Evolutionary conservation across 2,888 invertebrate genomes (phyloP).

Genomic region (Drosophila buzzatii): DNA sequence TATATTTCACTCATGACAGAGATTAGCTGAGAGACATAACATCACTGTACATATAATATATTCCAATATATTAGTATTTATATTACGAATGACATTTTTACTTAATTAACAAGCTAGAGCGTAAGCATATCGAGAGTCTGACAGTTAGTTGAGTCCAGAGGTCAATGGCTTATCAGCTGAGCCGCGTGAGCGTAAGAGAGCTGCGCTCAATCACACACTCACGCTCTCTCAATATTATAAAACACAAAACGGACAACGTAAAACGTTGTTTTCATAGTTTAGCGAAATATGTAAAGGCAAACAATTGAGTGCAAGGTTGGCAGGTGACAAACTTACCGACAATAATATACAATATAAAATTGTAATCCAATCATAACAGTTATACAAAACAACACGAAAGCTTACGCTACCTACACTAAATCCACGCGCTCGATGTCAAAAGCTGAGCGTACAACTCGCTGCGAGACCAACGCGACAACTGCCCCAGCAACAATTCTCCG

Average conservation of each 20-base stretch:
- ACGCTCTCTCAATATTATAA: slow-evolving; percentile 6
- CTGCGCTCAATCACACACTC: neutral
- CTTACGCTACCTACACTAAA: slow-evolving; percentile 18
- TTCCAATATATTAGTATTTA: neutral
- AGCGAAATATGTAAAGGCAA: slow-evolving; percentile 13
- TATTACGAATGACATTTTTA: neutral
- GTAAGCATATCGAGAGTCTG: slow-evolving; percentile 21
- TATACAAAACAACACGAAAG: slow-evolving; percentile 15
- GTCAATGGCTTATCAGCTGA: slow-evolving; percentile 73
- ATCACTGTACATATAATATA: slow-evolving; percentile 12
- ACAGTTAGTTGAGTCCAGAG: slow-evolving; percentile 43
- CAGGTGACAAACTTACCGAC: slow-evolving; percentile 37
- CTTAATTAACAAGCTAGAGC: slow-evolving; percentile 5
- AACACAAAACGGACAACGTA: neutral
- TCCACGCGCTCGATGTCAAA: slow-evolving; percentile 55
- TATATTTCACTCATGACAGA: neutral
- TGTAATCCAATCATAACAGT: slow-evolving; percentile 15
- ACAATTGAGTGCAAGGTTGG: slow-evolving; percentile 13
- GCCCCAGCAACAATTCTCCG: slow-evolving; percentile 55
- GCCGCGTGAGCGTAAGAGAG: slow-evolving; percentile 7
- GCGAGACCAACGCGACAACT: slow-evolving; percentile 74
- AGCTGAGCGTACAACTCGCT: slow-evolving; percentile 65
- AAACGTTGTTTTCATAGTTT: neutral
- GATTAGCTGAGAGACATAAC: neutral
- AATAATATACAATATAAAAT: slow-evolving; percentile 12